A percentile compares a stretch with the other conserved stretches of the same genome.
Conservation (phyloP, 2,797 vertebrate genomes). For the Cephalopachus bancanus region DNA sequence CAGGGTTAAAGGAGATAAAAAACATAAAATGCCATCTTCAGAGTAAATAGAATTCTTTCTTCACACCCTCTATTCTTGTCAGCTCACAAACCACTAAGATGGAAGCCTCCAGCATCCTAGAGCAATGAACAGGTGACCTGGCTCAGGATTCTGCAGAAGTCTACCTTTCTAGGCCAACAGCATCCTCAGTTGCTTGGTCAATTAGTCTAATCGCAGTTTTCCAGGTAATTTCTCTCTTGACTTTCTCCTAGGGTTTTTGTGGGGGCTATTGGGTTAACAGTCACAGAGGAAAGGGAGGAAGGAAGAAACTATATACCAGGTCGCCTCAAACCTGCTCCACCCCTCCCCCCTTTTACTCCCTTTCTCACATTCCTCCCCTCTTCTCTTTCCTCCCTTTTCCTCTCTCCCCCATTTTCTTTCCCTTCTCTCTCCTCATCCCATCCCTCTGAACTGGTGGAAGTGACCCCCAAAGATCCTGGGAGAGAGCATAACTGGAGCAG, state of each 20-base stretch:
- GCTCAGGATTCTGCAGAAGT: fast-evolving
- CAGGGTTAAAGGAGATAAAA: not conserved
- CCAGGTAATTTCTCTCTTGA: not conserved
- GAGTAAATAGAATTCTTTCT: not conserved
- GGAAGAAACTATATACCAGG: not conserved
- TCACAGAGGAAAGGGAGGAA: not conserved
- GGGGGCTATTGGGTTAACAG: too few species aligned
- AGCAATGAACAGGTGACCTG: not conserved
- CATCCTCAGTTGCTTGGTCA: fast-evolving
- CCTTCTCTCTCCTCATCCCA: not conserved
- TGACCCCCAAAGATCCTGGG: too few species aligned
- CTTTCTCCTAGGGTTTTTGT: not conserved
- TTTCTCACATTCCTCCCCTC: too few species aligned
- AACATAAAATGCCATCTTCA: not conserved
- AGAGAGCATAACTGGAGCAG: not conserved
- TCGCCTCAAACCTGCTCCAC: not conserved
- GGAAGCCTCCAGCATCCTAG: slow-evolving; percentile 8
- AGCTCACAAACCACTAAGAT: not conserved
- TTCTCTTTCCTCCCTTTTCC: not conserved
- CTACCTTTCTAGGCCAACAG: not conserved
- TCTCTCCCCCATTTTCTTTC: too few species aligned
- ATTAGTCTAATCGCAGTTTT: not conserved
- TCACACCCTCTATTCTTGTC: not conserved
- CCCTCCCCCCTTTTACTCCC: not conserved
- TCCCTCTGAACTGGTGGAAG: not conserved